Evolutionary conservation across 1,140 invertebrate species (phyloP).

Genomic region (Drosophila watanabei): DNA sequence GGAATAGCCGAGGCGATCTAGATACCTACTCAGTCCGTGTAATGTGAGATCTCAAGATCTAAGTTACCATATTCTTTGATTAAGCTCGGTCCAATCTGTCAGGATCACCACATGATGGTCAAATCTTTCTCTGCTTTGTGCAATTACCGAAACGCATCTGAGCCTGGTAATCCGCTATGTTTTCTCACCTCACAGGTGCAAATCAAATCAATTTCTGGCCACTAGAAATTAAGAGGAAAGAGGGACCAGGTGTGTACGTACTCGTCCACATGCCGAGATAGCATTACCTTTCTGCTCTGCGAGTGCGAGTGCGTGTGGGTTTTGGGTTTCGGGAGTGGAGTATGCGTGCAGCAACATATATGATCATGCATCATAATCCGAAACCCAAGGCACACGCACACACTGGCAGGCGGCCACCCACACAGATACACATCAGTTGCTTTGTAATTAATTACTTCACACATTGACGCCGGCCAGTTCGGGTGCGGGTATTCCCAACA

Average conservation of each 20-base stretch:
- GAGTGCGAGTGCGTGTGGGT: conserved; percentile 25
- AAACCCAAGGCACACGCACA: conserved; percentile 57
- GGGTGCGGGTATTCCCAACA: conserved; percentile 49
- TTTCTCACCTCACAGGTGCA: conserved; percentile 66
- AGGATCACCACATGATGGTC: neutral
- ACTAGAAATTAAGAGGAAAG: conserved; percentile 3
- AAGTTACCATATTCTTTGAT: neutral
- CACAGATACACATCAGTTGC: conserved; percentile 80
- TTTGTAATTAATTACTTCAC: conserved; percentile 85
- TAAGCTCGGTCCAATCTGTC: neutral
- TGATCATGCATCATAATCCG: conserved; percentile 84
- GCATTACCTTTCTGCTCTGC: conserved; percentile 37
- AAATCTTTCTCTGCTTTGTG: conserved; percentile 4
- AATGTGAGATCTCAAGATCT: neutral
- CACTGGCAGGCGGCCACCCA: conserved; percentile 21
- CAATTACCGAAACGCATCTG: conserved; percentile 63
- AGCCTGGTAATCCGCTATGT: conserved; percentile 9
- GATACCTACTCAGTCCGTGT: neutral
- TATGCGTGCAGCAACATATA: conserved; percentile 73
- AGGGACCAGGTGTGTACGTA: conserved; percentile 13
- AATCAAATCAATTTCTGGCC: conserved; percentile 72
- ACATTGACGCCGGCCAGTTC: conserved; percentile 76
- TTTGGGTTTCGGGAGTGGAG: conserved; percentile 47
- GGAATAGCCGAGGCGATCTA: neutral
- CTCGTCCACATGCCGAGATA: conserved; percentile 45